Evolutionary conservation across 2,888 invertebrate species (phyloP), one percentile per base, ranked within the genome.

Genomic region (Drosophila lutescens): DNA sequence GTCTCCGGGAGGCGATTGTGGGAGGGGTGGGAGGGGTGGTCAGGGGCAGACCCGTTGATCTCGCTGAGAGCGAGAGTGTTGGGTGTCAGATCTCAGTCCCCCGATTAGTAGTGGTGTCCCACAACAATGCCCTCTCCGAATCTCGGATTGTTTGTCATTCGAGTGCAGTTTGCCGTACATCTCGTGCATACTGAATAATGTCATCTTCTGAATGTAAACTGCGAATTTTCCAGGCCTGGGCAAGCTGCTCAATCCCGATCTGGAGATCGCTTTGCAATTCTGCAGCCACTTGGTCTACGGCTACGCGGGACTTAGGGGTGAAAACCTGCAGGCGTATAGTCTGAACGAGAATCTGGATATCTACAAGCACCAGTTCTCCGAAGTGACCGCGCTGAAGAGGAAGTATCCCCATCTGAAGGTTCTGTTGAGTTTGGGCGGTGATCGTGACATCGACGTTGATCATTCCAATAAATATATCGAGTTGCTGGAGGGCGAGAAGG

Each of bases 241-340:
- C 57, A 96, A 96, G 88, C 95, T 96, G 91, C 94, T 95, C 86
- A 93, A 95, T 0, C 91, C 93, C 46, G 96, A 96, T 90, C 88
- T 97, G 87, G 95, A 95, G 74, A 94, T 95, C 0, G 96, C 96
- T 0, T 91, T 96, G 7, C 93, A 95, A 23, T 95, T 95, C 92
- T 97, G 97, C 92, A 95, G 96, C 0, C 96, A 97, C 90, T 91
- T 97, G 78, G 92, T 96, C n/a, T 97, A 97, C 90, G 96, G 96
- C 15, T 96, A 94, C 88, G 96, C 96, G 43, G 96, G 95, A 15
- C 93, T 97, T 49, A 95, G 95, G 69, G 93, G 94, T 10, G 94
- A 94, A 38, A 95, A 94, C 63, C 95, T 93, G 91, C 96, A 96
- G 91, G 93, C 95, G 77, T 92, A 94, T 20, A 94, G 96, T 0